A percentile compares a stretch with the other conserved stretches of the same genome.
Conservation (phyloP, 2,113 vertebrate species). For the Acanthochromis polyacanthus region DNA sequence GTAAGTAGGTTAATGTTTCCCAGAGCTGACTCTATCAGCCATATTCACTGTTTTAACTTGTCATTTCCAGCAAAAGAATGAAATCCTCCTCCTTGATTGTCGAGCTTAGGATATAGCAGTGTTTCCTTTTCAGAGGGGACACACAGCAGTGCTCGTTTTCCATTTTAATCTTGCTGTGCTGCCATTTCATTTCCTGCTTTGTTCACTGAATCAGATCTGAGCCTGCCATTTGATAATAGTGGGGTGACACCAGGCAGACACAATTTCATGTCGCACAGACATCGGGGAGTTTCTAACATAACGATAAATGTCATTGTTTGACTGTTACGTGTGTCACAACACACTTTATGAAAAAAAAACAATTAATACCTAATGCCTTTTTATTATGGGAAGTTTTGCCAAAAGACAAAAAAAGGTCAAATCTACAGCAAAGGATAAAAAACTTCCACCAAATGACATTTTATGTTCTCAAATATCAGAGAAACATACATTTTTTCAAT, state of each 20-base stretch:
- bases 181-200: conserved; percentile 77
- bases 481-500: too few species aligned
- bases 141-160: conserved; percentile 38
- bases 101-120: conserved; percentile 50
- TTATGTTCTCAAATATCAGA: too few species aligned
- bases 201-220: conserved; percentile 68
- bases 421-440: background rate
- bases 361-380: background rate
- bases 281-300: conserved; percentile 25
- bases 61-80: conserved; percentile 42
- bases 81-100: conserved; percentile 47
- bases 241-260: conserved; percentile 45
- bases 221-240: conserved; percentile 39
- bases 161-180: conserved; percentile 73
- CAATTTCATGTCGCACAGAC: conserved; percentile 51
- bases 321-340: conserved; percentile 5
- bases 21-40: conserved; percentile 24
- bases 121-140: conserved; percentile 51
- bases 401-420: background rate
- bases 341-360: background rate
- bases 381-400: background rate
- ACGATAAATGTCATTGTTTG: conserved; percentile 27
- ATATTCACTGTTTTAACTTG: conserved; percentile 20
- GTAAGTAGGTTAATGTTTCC: background rate
- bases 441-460: background rate